Percentiles rank a stretch among this genome's conserved stretches.
These are phyloP conservation scores for Ischnura elegans DNA, from an alignment of 2,888 invertebrate genomes.

Conservation along the genomic window DNA sequence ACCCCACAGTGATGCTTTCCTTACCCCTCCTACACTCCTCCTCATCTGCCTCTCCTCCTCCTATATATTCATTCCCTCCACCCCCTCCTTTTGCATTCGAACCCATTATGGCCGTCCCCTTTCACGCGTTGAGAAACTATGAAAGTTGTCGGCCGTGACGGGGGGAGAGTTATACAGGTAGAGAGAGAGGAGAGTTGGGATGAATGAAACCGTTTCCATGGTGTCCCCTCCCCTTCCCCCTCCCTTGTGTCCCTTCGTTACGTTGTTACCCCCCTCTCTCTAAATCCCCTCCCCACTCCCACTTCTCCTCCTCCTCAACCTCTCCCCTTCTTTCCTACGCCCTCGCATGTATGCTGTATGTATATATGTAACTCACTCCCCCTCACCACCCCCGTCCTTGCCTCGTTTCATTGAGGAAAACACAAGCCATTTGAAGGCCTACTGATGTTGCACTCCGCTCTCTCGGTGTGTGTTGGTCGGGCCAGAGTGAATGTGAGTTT, in stretches of 20 bases:
- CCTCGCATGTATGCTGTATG: no score
- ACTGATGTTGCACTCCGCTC: background rate
- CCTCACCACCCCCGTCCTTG: background rate
- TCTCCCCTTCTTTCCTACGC: background rate
- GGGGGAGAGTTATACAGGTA: background rate
- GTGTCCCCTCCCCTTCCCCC: background rate
- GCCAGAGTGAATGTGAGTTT: background rate
- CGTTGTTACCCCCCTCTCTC: background rate
- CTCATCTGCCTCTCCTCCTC: background rate
- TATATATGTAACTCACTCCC: no score
- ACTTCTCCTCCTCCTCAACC: background rate
- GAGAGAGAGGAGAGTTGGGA: slow-evolving; percentile 37
- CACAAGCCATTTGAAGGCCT: slow-evolving; percentile 37
- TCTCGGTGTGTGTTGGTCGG: background rate
- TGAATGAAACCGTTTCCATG: slow-evolving; percentile 48
- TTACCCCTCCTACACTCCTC: background rate
- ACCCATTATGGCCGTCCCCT: slow-evolving; percentile 56
- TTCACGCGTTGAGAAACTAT: slow-evolving; percentile 50
- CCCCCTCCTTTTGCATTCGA: background rate
- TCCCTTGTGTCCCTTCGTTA: background rate
- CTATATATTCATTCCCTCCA: background rate
- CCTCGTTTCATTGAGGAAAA: slow-evolving; percentile 60
- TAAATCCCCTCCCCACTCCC: background rate
- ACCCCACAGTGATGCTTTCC: background rate
- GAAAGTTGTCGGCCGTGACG: slow-evolving; percentile 63